Evolutionary conservation across 2,113 vertebrate genomes (phyloP), one percentile per base, ranked within the genome.

Genomic region (Syngnathoides biaculeatus): DNA sequence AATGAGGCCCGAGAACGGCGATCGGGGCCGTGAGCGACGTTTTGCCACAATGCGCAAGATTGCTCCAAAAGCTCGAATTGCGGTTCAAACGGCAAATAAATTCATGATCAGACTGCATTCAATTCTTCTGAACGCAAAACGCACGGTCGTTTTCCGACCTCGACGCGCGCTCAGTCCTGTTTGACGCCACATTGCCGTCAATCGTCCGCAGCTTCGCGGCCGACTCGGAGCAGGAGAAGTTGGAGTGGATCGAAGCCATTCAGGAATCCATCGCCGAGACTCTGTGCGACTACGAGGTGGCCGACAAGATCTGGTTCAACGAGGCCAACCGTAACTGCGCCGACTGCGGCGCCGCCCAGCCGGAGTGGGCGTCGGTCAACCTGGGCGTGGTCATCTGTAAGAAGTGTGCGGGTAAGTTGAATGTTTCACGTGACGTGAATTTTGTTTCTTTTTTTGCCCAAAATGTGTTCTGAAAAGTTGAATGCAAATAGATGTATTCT

Each of bases 261-360:
- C 94, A 95, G 77, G 95, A 98, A 90, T 95, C 95, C 5, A 98
- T 98, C 68, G 94, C 94, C 10, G 96, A 98, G 90, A 96, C 95
- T 48, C 93, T 99, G 73, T 98, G 94, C 84, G 95, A 98, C 94
- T 98, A 98, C 68, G 97, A 99, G 94, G 97, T 99, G 89, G 95
- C 95, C 4, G 96, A 98, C 91, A 98, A 99, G 94, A 95, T 99
- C 89, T 98, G 97, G 97, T 96, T 95, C 92, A 98, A 98, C 83
- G 90, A 95, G 71, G 94, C 95, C 78, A 99, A 99, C 89, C 89
- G 93, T 85, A 94, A 78, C 89, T 99, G 97, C 39, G 97, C 96
- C 22, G 97, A 99, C 86, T 99, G 97, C 67, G 89, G 80, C 63
- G 92, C 93, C 56, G 90, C 89, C 0, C 81, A 87, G 73, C 96